Evolutionary conservation across 2,797 vertebrate genomes (phyloP), one percentile per base, ranked within the genome.

Genomic region (Poeciliopsis turneri): DNA sequence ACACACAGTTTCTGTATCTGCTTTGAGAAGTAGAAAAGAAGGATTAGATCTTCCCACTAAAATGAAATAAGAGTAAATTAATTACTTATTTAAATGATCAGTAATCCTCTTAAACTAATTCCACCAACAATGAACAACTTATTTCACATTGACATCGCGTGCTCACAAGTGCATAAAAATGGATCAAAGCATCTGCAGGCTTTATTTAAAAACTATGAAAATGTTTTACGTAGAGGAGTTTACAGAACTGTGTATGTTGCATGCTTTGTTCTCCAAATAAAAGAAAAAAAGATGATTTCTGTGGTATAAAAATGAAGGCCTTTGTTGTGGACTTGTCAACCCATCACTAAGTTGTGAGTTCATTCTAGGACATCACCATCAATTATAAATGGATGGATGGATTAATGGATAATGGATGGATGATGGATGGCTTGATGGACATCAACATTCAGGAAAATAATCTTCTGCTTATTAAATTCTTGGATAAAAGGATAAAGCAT

Each of bases 41-140:
- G 84, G 79, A 88, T 93, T 91, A 79, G 53, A 85, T 84, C 64
- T 79, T 70, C 73, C 46, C 78, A 57, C 30, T 66, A 72, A 66
- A 84, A 81, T 86, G 71, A 43, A 57, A 77, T 70, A 53, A 43
- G 28, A 75, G 64, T 61, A 75, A 83, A 91, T 86, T 75, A 87
- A 90, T 89, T 72, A 77, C 74, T 76, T 71, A 83, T 84, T 86
- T 80, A 83, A 78, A 79, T 87, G 70, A 89, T 89, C 64, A 80
- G 83, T 80, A 82, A 92, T 89, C 84, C 49, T 82, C 75, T 79
- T 80, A 70, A 78, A 83, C 74, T 85, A 51, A 87, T 78, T 75
- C 68, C 13, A 45, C 25, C 25, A 72, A 75, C 46, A 53, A 30
- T 64, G 25, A 41, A 45, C 75, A 86, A 83, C 47, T 28, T 73